Evolutionary conservation across 2,113 vertebrate species (phyloP), one percentile per base, ranked within the genome.

Genomic region (Oophaga pumilio): DNA sequence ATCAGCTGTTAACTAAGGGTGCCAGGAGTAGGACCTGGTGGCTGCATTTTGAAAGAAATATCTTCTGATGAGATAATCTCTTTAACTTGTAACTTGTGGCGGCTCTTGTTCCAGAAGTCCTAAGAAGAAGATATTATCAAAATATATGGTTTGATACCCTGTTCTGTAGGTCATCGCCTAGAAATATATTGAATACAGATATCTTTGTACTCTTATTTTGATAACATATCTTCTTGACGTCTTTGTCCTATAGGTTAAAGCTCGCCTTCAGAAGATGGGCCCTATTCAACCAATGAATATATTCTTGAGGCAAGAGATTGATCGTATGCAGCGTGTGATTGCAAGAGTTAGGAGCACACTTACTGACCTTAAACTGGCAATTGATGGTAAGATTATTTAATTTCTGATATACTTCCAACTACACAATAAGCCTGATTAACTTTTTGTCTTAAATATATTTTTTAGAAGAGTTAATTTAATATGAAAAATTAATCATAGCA

Each of bases 251-350:
- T 60, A 97, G 96, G 95, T 97, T 57, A 96, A 92, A 92, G 89
- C 86, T 76, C 93, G 92, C 0, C 95, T 97, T 68, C 93, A 94
- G 91, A 95, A 94, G 91, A 95, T 97, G 95, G 96, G 96, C 49
- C 85, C 91, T 1, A 71, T 95, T 79, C 93, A 96, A 91, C 95
- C 96, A 84, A 94, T 96, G 22, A 97, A 95, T 87, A 97, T 96
- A 90, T 97, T 97, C 92, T 93, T 96, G 33, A 91, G 90, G 6
- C 96, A 97, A 89, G 96, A 97, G 92, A 90, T 97, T 88, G 95
- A 96, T 89, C 91, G 93, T 52, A 97, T 97, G 95, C 96, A 97
- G 85, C 91, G 90, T 11, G 92, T 97, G 89, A 91, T 97, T 80
- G 89, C 92, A 64, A 90, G 89, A 18, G 95, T 96, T 60, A 93